Evolutionary conservation across 1,140 invertebrate genomes (phyloP), one percentile per base, ranked within the genome.

Genomic region (Muscidifurax raptorellus): DNA sequence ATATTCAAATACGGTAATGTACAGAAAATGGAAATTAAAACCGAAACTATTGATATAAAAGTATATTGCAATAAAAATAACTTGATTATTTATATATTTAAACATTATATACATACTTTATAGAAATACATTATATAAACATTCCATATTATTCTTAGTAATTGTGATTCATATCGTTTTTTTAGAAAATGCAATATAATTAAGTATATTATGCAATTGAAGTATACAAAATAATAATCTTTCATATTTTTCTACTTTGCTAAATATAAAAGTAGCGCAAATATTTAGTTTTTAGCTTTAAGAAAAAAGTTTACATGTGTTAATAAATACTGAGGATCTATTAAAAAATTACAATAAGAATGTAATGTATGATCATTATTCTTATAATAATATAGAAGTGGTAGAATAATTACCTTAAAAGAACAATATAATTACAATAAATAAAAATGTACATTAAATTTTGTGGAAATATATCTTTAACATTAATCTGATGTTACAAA

Each of bases 191-290:
- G 25, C 59, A 74, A 75, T 74, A 10, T n/a, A 40, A 40, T 40
- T 40, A 40, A 40, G 36, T 36, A 6, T 40, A 40, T 40, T 40
- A 40, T 40, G 36, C 7, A 40, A 40, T 40, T 40, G 1, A 40
- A 40, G 36, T 40, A 40, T 12, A 72, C 9, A 59, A 36, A 71
- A 83, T 71, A 32, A n/a, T 80, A 47, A 13, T 66, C 66, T 84
- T 84, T 84, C n/a, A 84, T 84, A 84, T 84, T 84, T 84, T 84
- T 84, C 47, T 80, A 84, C 77, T 75, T 75, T 32, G 13, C 30
- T 74, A 66, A 80, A 74, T 69, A 40, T 79, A 74, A 80, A 30
- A 66, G 4, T 59, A 84, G 32, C 28, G 32, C 12, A 75, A 59
- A 79, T 64, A 69, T 71, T 71, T 78, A 78, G 40, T 22, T 40